Conservation (phyloP, 2,113 vertebrate species). For the Hyperopisus bebe region DNA sequence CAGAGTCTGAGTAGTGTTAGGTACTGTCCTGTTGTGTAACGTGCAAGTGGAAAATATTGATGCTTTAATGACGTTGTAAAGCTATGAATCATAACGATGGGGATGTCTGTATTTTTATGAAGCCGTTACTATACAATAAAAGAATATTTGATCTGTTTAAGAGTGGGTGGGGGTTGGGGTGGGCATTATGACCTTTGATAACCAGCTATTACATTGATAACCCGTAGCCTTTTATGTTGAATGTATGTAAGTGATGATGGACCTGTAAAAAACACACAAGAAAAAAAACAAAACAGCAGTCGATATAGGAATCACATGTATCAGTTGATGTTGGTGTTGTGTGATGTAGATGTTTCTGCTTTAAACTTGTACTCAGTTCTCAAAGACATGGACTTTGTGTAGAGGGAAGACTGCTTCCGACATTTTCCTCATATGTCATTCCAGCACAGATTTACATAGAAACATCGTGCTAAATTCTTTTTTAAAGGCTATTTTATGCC, state of each 20-base stretch:
- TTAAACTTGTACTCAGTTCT: neutral
- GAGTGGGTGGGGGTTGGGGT: neutral
- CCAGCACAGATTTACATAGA: neutral
- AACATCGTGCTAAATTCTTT: neutral
- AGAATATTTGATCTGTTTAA: slow-evolving; percentile 17
- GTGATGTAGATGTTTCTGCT: neutral
- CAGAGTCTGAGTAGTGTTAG: slow-evolving; percentile 9
- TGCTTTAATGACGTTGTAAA: slow-evolving; percentile 23
- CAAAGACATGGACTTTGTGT: slow-evolving; percentile 3
- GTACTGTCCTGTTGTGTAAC: slow-evolving; percentile 6
- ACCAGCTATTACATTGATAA: slow-evolving; percentile 10
- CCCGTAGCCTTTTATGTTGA: slow-evolving; percentile 22
- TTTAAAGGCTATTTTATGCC: neutral
- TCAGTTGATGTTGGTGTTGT: slow-evolving; percentile 2
- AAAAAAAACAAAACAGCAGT: neutral
- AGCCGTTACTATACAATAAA: slow-evolving; percentile 4
- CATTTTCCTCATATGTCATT: neutral
- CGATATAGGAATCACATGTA: neutral
- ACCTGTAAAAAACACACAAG: neutral
- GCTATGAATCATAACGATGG: neutral
- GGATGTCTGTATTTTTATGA: slow-evolving; percentile 10
- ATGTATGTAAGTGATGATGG: slow-evolving; percentile 24
- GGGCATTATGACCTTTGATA: neutral
- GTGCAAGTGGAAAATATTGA: slow-evolving; percentile 13
- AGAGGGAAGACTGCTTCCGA: neutral